These are phyloP conservation scores for Chloropsis hardwickii DNA, from an alignment of 2,113 vertebrate genomes.

Conservation along the genomic window DNA sequence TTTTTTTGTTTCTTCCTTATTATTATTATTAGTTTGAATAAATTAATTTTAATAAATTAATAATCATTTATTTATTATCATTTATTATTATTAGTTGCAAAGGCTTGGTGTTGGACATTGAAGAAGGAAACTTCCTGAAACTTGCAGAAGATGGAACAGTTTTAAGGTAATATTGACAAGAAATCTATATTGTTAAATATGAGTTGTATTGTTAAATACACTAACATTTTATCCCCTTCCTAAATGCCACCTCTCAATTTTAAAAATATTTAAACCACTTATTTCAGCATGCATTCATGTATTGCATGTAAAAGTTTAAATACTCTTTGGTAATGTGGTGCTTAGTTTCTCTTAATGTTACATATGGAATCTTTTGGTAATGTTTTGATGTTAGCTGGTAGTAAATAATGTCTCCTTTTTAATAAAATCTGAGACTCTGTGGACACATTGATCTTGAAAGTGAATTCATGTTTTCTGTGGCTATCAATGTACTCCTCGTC, in stretches of 20 bases:
- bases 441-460: neutral
- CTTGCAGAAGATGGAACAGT: conserved; percentile 89
- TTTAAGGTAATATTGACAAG: conserved; percentile 77
- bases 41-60: too few species aligned
- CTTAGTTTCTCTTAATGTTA: neutral
- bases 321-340: neutral
- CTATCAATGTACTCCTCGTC: neutral
- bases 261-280: neutral
- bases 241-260: neutral
- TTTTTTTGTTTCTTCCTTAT: neutral
- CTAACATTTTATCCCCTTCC: neutral
- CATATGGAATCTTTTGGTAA: neutral
- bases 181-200: neutral
- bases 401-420: neutral
- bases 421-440: neutral
- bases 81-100: conserved; percentile 85
- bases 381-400: neutral
- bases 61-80: too few species aligned
- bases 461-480: neutral
- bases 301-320: neutral
- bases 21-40: conserved; percentile 79
- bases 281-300: neutral
- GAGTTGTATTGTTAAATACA: neutral
- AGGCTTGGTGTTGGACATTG: conserved; percentile 90
- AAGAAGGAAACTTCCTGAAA: conserved; percentile 93